A percentile compares a stretch with the other conserved stretches of the same genome.
phyloP scores from a whole-genome alignment of 2,113 vertebrate genomes.

The Hippocampus comes region DNA sequence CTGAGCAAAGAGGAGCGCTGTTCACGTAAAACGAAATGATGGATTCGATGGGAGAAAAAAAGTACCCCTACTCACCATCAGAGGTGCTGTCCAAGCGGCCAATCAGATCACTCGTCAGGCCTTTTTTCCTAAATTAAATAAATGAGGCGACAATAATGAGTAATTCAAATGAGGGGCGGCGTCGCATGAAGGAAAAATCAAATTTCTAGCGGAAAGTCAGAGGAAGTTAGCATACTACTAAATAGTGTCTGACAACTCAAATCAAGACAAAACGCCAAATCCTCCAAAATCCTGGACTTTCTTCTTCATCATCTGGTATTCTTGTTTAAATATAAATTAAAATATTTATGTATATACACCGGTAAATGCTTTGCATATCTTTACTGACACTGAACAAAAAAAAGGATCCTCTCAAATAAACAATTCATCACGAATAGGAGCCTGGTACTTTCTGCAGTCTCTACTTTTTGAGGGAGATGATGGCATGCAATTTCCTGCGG shows the following conservation, averaged over 20 bases:
- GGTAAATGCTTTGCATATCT: too few species aligned
- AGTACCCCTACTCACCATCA: constrained; percentile 64
- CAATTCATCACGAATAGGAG: too few species aligned
- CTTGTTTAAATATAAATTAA: too few species aligned
- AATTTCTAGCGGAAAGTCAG: too few species aligned
- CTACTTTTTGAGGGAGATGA: background rate
- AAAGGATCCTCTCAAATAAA: background rate
- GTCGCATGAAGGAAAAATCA: too few species aligned
- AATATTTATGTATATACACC: too few species aligned
- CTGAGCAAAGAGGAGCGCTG: constrained; percentile 46
- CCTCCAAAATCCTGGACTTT: too few species aligned
- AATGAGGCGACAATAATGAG: constrained; percentile 5
- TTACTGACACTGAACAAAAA: background rate
- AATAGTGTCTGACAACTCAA: too few species aligned
- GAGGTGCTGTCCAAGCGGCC: constrained; percentile 73
- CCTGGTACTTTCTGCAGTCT: background rate
- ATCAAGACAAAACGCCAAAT: too few species aligned
- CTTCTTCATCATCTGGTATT: too few species aligned
- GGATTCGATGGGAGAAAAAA: background rate
- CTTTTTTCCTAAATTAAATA: constrained; percentile 61
- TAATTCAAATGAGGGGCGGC: background rate
- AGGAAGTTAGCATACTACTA: background rate
- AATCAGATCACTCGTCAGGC: constrained; percentile 75
- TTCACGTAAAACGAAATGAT: background rate
- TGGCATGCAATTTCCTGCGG: background rate